Base-by-base conservation (phyloP, 1,140 invertebrate genomes). In the Penaeus chinensis region DNA sequence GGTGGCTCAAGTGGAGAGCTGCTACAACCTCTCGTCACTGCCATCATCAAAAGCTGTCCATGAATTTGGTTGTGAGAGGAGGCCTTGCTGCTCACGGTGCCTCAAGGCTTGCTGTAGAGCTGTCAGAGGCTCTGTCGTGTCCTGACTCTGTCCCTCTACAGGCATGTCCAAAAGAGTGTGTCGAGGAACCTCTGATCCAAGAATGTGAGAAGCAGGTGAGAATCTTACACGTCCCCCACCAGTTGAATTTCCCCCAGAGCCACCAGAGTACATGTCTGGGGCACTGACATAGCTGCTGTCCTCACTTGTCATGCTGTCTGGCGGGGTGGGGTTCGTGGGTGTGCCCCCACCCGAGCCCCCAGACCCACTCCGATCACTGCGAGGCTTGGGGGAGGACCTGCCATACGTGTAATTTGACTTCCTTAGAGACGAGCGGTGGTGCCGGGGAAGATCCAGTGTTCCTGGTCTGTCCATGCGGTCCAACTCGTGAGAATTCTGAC, bases 271-370 rank as follows among this genome's bases (percentile, higher is more conserved):
- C 79, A 82, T 78, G 37, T 89, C 88, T 42, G 88, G 84, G 42
- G 88, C 88, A 69, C 84, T 85, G 37, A 89, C 88, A 62, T 89
- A 89, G 81, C 88, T 89, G 84, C 88, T 89, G 63, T 89, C 88
- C 80, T 89, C 88, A 69, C 83, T 85, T 20, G 88, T 89, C 71
- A 79, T 88, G 47, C 87, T 88, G 89, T 97, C 96, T 0, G 96
- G 96, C 0, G 96, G 96, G 3, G 96, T 97, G 66, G 96, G 95
- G 92, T 96, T 96, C 3, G 96, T 96, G 47, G 96, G 96, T 0
- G 96, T 96, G n/a, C 91, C 92, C 24, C 91, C 91, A 19, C 91
- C 91, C 0, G 95, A 95, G 84, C 94, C 94, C 66, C 93, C 93
- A 89, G 93, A 93, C 62, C 94, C 94, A 8, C 94, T 93, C 42